phyloP scores from a whole-genome alignment of 2,797 vertebrate genomes.

The Emydoidea blandingii region DNA sequence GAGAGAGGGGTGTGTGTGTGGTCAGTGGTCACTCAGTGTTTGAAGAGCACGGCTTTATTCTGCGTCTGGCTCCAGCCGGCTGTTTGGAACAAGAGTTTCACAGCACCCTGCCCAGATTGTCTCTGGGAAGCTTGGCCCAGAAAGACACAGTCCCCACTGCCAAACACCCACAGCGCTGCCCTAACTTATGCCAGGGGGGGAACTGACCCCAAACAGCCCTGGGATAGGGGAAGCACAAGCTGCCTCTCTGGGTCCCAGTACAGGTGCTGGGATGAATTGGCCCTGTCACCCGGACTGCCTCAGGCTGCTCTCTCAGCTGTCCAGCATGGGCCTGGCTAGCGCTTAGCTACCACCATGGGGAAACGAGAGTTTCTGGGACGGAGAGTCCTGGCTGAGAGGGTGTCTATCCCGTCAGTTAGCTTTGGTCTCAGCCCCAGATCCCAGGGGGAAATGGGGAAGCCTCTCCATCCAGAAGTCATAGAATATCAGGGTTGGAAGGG shows the following conservation, averaged over 20 bases:
- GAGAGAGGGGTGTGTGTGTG: too few relatives aligned
- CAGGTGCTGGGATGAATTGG: not conserved
- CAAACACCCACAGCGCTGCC: too few relatives aligned
- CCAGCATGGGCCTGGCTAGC: not conserved
- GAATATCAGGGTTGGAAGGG: too few relatives aligned
- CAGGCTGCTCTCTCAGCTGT: not conserved
- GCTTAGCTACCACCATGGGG: not conserved
- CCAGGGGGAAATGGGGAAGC: too few relatives aligned
- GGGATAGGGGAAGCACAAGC: rapidly evolving
- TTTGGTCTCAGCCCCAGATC: not conserved
- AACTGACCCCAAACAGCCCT: rapidly evolving
- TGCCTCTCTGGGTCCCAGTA: not conserved
- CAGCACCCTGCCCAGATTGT: not conserved
- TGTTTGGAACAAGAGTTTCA: not conserved
- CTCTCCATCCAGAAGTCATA: rapidly evolving
- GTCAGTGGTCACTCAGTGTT: too few relatives aligned
- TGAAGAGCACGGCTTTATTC: not conserved
- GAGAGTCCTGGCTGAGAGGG: not conserved
- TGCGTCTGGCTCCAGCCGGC: too few relatives aligned
- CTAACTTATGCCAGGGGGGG: not conserved
- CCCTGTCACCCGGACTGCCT: rapidly evolving
- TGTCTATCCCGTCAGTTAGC: not conserved
- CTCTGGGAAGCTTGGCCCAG: not conserved
- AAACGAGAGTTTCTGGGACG: not conserved
- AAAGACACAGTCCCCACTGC: too few relatives aligned